These are phyloP conservation scores for Setophaga coronata DNA, from an alignment of 2,113 vertebrate species.

Conservation along the genomic window DNA sequence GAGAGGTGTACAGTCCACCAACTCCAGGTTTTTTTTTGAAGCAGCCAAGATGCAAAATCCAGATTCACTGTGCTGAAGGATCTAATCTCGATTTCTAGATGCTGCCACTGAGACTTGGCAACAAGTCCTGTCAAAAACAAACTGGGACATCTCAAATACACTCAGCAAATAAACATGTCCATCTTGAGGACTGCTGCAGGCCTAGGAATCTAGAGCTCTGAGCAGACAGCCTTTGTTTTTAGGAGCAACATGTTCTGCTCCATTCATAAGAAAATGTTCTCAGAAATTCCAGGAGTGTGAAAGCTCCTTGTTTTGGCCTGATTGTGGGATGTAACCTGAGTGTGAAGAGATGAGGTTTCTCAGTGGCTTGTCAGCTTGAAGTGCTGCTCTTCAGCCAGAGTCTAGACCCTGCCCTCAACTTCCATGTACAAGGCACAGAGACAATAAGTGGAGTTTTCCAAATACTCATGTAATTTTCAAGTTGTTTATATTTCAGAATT, in stretches of 20 bases:
- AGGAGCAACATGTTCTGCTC: background rate
- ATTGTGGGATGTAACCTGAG: background rate
- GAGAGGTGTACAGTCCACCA: background rate
- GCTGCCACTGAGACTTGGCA: background rate
- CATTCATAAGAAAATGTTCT: background rate
- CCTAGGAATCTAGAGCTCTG: background rate
- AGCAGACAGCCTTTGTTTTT: conserved; percentile 7
- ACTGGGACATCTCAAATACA: background rate
- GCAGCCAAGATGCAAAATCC: background rate
- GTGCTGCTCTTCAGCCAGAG: background rate
- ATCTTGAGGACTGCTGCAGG: background rate
- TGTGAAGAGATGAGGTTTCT: background rate
- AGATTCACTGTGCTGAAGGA: background rate
- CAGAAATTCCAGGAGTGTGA: background rate
- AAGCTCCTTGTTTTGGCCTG: background rate
- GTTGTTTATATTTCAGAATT: background rate
- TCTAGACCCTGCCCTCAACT: background rate
- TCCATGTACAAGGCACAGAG: background rate
- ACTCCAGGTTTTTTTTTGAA: background rate
- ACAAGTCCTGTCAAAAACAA: background rate
- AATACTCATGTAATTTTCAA: background rate
- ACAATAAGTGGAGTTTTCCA: background rate
- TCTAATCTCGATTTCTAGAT: background rate
- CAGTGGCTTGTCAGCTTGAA: background rate
- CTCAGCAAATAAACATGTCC: background rate